A percentile compares a stretch with the other conserved stretches of the same genome.
Conservation (phyloP, 2,888 invertebrate genomes). For the Drosophila engyochracea region DNA sequence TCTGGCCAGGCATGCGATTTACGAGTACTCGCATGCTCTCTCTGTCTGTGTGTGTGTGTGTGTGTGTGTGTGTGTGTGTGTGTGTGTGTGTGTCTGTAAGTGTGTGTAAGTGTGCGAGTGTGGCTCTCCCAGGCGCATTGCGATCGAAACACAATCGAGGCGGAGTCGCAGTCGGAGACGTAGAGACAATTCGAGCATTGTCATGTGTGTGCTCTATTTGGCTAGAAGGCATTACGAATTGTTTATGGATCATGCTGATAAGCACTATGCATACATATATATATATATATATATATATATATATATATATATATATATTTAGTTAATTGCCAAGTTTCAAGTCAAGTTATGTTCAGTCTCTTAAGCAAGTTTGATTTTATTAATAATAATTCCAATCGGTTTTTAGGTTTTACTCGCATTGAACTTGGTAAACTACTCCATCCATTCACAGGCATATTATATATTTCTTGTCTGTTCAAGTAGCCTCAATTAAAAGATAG, state of each 20-base stretch:
- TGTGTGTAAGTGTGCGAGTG: slow-evolving; percentile 22
- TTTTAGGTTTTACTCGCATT: background rate
- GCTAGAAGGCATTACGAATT: background rate
- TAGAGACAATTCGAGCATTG: slow-evolving; percentile 61
- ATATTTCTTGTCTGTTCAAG: background rate
- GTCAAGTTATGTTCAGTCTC: background rate
- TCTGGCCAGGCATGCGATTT: slow-evolving; percentile 61
- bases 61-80: slow-evolving; percentile 14
- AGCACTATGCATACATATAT: background rate
- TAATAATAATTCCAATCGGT: background rate
- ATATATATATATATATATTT: background rate
- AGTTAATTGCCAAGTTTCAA: background rate
- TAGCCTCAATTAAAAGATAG: background rate
- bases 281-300: background rate
- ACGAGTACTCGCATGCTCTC: slow-evolving; percentile 16
- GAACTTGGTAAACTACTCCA: background rate
- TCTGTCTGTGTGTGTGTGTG: background rate
- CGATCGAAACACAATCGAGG: slow-evolving; percentile 62
- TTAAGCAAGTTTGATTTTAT: background rate
- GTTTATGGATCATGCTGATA: background rate
- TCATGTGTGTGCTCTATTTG: slow-evolving; percentile 50
- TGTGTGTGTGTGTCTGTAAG: slow-evolving; percentile 1
- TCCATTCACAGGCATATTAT: background rate
- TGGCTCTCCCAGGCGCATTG: slow-evolving; percentile 59
- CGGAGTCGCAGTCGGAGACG: slow-evolving; percentile 52